Evolutionary conservation across 2,888 invertebrate genomes (phyloP).

Genomic region (Rhingia campestris): DNA sequence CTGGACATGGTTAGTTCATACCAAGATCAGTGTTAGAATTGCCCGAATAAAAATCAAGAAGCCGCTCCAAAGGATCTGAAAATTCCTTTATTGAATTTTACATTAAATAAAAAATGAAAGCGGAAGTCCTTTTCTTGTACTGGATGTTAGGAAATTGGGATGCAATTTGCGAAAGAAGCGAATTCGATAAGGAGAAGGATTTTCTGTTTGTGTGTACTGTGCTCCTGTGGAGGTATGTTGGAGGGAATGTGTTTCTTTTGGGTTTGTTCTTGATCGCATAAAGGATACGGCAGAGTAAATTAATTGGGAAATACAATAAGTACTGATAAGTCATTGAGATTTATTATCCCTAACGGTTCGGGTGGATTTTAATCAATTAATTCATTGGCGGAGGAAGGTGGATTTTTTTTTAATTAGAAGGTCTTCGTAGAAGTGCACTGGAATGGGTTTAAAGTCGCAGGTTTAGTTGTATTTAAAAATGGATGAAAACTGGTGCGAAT

Average conservation of each 20-base stretch:
- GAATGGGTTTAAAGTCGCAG: too few relatives aligned
- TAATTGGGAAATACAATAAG: constrained; percentile 60
- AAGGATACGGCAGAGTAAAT: constrained; percentile 31
- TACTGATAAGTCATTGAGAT: constrained; percentile 47
- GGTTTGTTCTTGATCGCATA: constrained; percentile 16
- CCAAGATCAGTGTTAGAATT: constrained; percentile 51
- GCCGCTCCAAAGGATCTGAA: constrained; percentile 35
- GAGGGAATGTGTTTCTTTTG: not conserved
- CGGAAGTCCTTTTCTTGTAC: constrained; percentile 30
- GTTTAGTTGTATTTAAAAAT: too few relatives aligned
- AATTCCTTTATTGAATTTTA: constrained; percentile 63
- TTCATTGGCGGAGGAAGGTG: constrained; percentile 3
- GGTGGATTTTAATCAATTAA: constrained; percentile 51
- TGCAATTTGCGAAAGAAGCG: constrained; percentile 55
- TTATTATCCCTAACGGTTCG: constrained; percentile 35
- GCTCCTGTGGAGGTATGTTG: not conserved
- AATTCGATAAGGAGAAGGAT: constrained; percentile 40
- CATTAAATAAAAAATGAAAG: constrained; percentile 2
- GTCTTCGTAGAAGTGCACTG: not conserved
- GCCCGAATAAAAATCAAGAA: constrained; percentile 59
- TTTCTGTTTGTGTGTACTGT: not conserved
- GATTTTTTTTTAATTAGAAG: not conserved
- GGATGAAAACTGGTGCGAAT: too few relatives aligned
- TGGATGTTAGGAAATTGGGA: constrained; percentile 37
- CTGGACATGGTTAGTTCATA: constrained; percentile 38